These are phyloP conservation scores for Pyxicephalus adspersus DNA, from an alignment of 2,113 vertebrate species.

Conservation along the genomic window DNA sequence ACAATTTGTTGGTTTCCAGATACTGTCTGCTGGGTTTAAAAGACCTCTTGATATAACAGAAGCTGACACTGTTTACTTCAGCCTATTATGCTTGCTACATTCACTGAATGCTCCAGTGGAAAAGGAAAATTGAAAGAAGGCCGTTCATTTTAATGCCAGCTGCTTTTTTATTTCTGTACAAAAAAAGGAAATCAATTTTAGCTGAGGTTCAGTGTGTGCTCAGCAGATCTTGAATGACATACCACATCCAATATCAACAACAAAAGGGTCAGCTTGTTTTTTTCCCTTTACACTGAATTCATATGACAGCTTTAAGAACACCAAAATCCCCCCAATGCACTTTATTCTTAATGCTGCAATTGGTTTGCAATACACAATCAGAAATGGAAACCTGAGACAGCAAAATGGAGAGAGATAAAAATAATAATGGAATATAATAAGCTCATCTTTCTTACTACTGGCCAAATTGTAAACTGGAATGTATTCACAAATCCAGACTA, in stretches of 20 bases:
- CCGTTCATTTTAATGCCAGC: constrained; percentile 81
- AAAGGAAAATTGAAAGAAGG: constrained; percentile 80
- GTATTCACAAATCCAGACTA: neutral
- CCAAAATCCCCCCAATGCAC: constrained; percentile 67
- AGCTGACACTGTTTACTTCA: constrained; percentile 84
- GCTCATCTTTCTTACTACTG: neutral
- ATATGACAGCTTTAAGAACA: constrained; percentile 66
- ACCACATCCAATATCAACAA: constrained; percentile 74
- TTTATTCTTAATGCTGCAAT: constrained; percentile 71
- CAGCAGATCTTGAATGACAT: constrained; percentile 68
- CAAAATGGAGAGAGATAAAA: neutral
- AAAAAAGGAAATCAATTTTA: constrained; percentile 82
- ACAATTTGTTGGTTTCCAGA: constrained; percentile 75
- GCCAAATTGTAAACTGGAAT: neutral
- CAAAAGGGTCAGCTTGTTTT: constrained; percentile 70
- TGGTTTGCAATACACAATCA: constrained; percentile 54
- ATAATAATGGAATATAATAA: neutral
- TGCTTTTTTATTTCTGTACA: constrained; percentile 67
- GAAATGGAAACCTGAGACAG: constrained; percentile 17
- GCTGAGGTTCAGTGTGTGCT: constrained; percentile 74
- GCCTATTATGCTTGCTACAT: constrained; percentile 79
- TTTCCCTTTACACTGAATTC: constrained; percentile 67
- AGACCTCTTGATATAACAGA: constrained; percentile 80
- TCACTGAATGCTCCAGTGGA: constrained; percentile 79
- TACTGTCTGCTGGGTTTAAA: constrained; percentile 79